Evolutionary conservation across 2,888 invertebrate genomes (phyloP), one percentile per base, ranked within the genome.

Genomic region (Resseliella maxima): DNA sequence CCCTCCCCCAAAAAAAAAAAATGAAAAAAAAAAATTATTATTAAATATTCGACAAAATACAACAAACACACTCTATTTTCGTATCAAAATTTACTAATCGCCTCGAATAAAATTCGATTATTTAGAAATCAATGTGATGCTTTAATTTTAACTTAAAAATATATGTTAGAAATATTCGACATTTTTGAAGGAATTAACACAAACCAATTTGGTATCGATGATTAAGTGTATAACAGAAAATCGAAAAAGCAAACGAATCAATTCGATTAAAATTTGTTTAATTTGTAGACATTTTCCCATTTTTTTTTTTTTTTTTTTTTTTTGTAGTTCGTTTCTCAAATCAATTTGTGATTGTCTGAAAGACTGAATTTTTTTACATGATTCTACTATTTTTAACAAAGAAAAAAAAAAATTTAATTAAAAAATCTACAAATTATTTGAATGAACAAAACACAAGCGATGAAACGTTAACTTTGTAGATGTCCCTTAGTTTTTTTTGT

Each of bases 271-370:
- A 21, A 50, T 10, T 18, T 21, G 50, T 18, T 50, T 50, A 10
- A 2, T 21, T 50, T 50, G 5, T 59, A n/a, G 24, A 59, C 24
- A 1, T 3, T 15, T 24, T 24, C 1, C 24, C 6, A 59, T 24
- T 59, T 41, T 41, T 41, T 41, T 41, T 41, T 41, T 12, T 5
- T 41, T 12, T 8, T 8, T 41, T 41, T 41, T 12, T 8, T 41
- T 41, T 41, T 41, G 41, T 41, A 41, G 41, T 72, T 5, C 41
- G 41, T 50, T 87, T 87, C 83, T 87, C 86, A 86, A 46, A 89
- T 88, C 88, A 88, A 89, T 89, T 89, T 89, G 89, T 89, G 89
- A 89, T 89, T 88, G 89, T 89, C 89, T 88, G 87, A 89, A 50
- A 89, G 89, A 89, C 89, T 89, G 89, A 89, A 89, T 89, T 89